Evolutionary conservation across 2,113 vertebrate species (phyloP).

Genomic region (Pseudolaguvia tuberculata): DNA sequence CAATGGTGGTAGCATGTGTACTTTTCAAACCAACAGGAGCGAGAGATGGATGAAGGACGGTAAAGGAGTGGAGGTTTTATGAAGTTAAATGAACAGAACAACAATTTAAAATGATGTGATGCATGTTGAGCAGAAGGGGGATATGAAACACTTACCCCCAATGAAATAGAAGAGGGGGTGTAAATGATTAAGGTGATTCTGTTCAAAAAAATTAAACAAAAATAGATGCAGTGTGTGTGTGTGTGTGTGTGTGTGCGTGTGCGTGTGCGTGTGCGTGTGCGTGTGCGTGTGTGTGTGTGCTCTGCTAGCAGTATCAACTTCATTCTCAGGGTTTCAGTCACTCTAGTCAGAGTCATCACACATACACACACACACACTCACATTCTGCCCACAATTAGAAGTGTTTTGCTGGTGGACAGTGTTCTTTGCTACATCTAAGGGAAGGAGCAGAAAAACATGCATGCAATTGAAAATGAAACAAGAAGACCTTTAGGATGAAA

Average conservation of each 20-base stretch:
- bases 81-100: constrained; percentile 26
- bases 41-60: constrained; percentile 42
- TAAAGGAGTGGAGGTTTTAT: constrained; percentile 39
- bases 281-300: constrained; percentile 13
- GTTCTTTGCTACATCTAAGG: background rate
- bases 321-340: constrained; percentile 57
- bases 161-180: constrained; percentile 1
- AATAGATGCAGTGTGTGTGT: constrained; percentile 13
- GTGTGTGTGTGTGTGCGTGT: constrained; percentile 25
- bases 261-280: constrained; percentile 6
- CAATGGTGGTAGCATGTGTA: constrained; percentile 48
- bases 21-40: constrained; percentile 56
- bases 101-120: constrained; percentile 40
- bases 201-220: background rate
- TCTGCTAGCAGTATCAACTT: constrained; percentile 60
- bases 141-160: constrained; percentile 14
- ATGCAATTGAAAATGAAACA: background rate
- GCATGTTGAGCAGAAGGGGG: background rate
- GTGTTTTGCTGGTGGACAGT: background rate
- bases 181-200: background rate
- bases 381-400: background rate
- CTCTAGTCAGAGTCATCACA: constrained; percentile 41
- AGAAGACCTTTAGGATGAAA: background rate
- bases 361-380: constrained; percentile 33
- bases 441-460: background rate